Evolutionary conservation across 2,888 invertebrate species (phyloP).

Genomic region (Cephus nigrinus): DNA sequence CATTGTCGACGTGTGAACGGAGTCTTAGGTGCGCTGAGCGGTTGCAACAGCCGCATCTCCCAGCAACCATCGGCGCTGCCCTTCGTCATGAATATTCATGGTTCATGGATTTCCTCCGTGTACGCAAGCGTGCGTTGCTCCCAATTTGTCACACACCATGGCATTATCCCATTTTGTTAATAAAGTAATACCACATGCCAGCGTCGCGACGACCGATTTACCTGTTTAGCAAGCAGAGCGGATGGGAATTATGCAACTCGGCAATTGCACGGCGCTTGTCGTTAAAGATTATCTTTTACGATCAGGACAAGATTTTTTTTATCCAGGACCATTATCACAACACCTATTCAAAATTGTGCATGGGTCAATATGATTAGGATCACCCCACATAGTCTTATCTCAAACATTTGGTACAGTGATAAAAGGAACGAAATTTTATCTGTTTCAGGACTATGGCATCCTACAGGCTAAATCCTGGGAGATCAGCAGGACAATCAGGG

Average conservation of each 20-base stretch:
- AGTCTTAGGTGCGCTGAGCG: constrained; percentile 22
- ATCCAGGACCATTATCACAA: too few relatives aligned
- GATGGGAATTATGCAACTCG: constrained; percentile 48
- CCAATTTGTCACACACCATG: constrained; percentile 66
- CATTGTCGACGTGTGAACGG: constrained; percentile 40
- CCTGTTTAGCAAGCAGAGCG: constrained; percentile 26
- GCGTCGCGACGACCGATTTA: constrained; percentile 40
- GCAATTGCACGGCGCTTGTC: constrained; percentile 34
- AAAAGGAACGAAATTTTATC: too few relatives aligned
- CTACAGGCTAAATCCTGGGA: too few relatives aligned
- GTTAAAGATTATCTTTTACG: not conserved
- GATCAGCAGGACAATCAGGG: too few relatives aligned
- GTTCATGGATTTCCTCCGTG: constrained; percentile 41
- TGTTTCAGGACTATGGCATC: too few relatives aligned
- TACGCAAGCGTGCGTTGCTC: constrained; percentile 57
- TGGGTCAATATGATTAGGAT: too few relatives aligned
- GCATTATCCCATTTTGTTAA: constrained; percentile 64
- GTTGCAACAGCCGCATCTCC: not conserved
- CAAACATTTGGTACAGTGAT: too few relatives aligned
- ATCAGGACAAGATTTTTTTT: too few relatives aligned
- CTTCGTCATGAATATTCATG: constrained; percentile 60
- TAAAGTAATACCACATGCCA: constrained; percentile 56
- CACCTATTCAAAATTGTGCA: too few relatives aligned
- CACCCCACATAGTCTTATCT: too few relatives aligned
- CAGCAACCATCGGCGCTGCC: constrained; percentile 25